Evolutionary conservation across 2,113 vertebrate species (phyloP).

Genomic region (Chloroceryle aenea): DNA sequence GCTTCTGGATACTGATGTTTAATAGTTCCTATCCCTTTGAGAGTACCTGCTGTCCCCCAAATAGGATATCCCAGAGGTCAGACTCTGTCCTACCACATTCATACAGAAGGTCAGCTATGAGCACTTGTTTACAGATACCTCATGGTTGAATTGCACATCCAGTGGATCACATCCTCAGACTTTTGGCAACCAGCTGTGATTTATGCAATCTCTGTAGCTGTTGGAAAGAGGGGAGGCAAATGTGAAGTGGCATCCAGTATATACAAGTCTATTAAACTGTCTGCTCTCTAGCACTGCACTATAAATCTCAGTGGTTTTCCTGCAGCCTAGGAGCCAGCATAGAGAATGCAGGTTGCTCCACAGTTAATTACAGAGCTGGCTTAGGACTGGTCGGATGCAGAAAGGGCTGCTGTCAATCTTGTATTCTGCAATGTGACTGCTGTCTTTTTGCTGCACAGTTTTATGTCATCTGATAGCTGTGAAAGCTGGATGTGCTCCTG

Average conservation of each 20-base stretch:
- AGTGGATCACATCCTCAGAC: neutral
- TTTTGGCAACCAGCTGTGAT: neutral
- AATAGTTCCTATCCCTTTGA: neutral
- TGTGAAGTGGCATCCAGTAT: neutral
- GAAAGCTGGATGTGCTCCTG: constrained; percentile 4
- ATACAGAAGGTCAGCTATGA: constrained; percentile 4
- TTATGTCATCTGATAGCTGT: constrained; percentile 40
- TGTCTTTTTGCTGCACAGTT: constrained; percentile 19
- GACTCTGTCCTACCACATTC: neutral
- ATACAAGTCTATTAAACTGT: neutral
- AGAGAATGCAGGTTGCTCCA: neutral
- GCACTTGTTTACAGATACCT: neutral
- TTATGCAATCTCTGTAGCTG: neutral
- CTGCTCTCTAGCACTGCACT: neutral
- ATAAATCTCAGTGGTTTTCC: neutral
- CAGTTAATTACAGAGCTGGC: neutral
- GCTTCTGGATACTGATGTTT: neutral
- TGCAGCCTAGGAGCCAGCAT: neutral
- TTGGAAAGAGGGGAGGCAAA: neutral
- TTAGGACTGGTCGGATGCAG: neutral
- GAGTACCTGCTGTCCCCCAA: neutral
- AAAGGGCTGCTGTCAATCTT: constrained; percentile 4
- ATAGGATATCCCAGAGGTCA: neutral
- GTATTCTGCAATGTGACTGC: neutral
- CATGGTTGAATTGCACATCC: neutral